Conservation (phyloP, 2,113 vertebrate species). For the Tachysurus fulvidraco region DNA sequence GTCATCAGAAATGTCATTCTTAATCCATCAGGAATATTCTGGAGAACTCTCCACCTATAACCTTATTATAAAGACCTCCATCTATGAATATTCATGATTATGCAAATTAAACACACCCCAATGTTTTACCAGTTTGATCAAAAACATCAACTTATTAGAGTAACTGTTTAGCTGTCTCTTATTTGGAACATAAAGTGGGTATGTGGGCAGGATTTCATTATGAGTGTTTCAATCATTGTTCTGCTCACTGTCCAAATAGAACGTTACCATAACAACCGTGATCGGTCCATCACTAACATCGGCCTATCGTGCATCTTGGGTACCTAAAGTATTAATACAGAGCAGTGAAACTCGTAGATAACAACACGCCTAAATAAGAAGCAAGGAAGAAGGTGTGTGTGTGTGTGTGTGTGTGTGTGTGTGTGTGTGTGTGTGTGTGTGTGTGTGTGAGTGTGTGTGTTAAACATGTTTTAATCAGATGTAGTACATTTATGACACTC, state of each 20-base stretch:
- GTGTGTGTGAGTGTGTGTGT: too few species aligned
- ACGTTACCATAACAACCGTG: conserved; percentile 2
- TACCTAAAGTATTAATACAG: background rate
- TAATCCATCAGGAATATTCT: background rate
- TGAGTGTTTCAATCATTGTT: background rate
- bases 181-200: too few species aligned
- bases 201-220: background rate
- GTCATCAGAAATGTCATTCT: too few species aligned
- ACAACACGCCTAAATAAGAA: background rate
- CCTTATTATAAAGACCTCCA: background rate
- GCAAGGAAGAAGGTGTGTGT: background rate
- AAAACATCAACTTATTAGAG: background rate
- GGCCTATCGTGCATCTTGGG: background rate
- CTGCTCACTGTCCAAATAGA: background rate
- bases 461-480: background rate
- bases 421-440: too few species aligned
- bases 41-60: background rate
- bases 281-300: background rate
- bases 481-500: background rate
- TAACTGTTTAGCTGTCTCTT: background rate
- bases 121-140: background rate
- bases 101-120: background rate
- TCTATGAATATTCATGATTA: background rate
- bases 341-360: background rate
- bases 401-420: too few species aligned